A percentile compares a stretch with the other conserved stretches of the same genome.
Evolutionary conservation across 1,140 invertebrate genomes (phyloP).

Genomic region (Tetragonula clypearis): DNA sequence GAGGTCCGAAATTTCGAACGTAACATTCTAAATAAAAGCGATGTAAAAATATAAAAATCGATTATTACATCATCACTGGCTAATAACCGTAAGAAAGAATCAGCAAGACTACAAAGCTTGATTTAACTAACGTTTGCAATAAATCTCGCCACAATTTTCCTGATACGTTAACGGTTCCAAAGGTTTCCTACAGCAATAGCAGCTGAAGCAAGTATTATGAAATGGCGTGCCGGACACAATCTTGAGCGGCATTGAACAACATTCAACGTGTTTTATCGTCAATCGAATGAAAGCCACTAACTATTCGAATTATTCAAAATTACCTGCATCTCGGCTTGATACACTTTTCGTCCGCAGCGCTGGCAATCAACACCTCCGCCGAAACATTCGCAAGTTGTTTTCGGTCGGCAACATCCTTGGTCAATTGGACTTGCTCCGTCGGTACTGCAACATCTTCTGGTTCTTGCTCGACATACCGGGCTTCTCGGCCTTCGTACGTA

Average conservation of each 20-base stretch:
- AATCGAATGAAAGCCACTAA: neutral
- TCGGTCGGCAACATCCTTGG: constrained; percentile 48
- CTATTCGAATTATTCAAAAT: constrained; percentile 25
- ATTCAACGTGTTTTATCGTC: neutral
- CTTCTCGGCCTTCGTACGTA: constrained; percentile 51
- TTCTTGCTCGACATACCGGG: constrained; percentile 34
- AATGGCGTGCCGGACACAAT: constrained; percentile 78
- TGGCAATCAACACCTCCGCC: constrained; percentile 75
- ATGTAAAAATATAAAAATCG: constrained; percentile 11
- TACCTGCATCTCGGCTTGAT: constrained; percentile 78
- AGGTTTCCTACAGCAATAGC: constrained; percentile 81
- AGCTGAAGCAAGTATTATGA: constrained; percentile 82
- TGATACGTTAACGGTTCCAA: constrained; percentile 80
- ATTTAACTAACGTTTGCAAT: constrained; percentile 80
- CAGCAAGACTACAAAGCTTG: constrained; percentile 4
- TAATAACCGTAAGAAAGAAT: constrained; percentile 5
- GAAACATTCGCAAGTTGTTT: constrained; percentile 69
- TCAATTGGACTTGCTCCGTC: constrained; percentile 26
- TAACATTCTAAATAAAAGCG: constrained; percentile 71
- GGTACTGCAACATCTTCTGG: constrained; percentile 35
- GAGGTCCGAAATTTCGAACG: constrained; percentile 76
- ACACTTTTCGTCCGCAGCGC: constrained; percentile 75
- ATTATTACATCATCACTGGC: neutral
- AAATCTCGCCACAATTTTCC: constrained; percentile 81
- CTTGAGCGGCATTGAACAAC: constrained; percentile 46